Evolutionary conservation across 2,888 invertebrate species (phyloP), one percentile per base, ranked within the genome.

Genomic region (Penaeus monodon): DNA sequence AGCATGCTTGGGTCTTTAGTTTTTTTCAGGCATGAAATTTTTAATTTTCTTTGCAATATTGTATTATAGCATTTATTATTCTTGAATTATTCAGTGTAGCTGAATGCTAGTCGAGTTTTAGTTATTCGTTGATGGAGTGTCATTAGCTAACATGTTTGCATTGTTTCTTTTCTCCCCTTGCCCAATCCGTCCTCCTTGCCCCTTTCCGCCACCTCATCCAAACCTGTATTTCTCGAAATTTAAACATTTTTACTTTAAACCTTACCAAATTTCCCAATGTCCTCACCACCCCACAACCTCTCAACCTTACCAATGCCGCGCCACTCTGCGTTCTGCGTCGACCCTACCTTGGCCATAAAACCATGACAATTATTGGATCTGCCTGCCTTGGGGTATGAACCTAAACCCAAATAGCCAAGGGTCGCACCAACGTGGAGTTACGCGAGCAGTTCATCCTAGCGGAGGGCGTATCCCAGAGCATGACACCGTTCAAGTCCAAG

Each of bases 391-490:
- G 82, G 79, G 22, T 78, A 38, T 57, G 29, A 49, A 81, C 68
- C 81, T 63, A 79, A 81, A 74, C 80, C 85, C 74, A 85, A 80
- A 73, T 86, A 99, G 99, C 99, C 94, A 98, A 99, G 95, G 99
- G 99, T 94, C 97, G 99, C 94, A 99, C 99, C 94, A 99, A 99
- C 95, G 97, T 99, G 94, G 99, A 99, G 95, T 96, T 99, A 93
- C 96, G 99, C 93, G 99, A 99, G 94, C 97, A 98, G 94, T 99
- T 99, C 95, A 97, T 98, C 93, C 95, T 99, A 94, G 98, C 99
- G 92, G 97, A 98, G 93, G 99, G 99, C 93, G 98, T 98, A 91
- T 97, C 98, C 93, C 99, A 99, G 95, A 97, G 97, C 93, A 99
- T 99, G 98, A 96, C 98, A 92, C 97, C 98, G 92, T 99, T 99